A percentile compares a stretch with the other conserved stretches of the same genome.
These are phyloP conservation scores for Nymphalis c-album DNA, from an alignment of 2,888 invertebrate genomes.

Conservation along the genomic window DNA sequence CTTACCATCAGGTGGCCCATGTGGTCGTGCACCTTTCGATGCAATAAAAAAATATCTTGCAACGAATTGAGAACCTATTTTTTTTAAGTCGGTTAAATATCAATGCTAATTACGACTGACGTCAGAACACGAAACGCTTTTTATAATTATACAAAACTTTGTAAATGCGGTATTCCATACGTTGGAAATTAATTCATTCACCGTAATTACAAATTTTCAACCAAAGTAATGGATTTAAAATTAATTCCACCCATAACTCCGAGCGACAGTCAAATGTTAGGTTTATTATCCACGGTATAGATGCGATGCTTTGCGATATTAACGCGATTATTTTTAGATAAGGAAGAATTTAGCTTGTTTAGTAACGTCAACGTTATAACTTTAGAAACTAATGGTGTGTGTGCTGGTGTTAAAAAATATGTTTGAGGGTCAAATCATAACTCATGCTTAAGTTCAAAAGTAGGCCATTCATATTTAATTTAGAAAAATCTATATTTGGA, in stretches of 20 bases:
- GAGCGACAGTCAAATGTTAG: slow-evolving; percentile 9
- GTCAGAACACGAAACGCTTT: slow-evolving; percentile 17
- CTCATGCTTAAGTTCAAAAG: too few species aligned
- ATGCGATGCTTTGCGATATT: background rate
- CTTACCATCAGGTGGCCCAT: too few species aligned
- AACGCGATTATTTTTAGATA: background rate
- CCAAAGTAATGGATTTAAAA: slow-evolving; percentile 30
- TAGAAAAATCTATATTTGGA: too few species aligned
- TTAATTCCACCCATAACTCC: slow-evolving; percentile 25
- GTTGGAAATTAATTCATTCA: slow-evolving; percentile 26
- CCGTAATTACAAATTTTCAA: slow-evolving; percentile 27
- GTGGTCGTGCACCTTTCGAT: too few species aligned
- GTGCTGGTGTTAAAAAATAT: too few species aligned
- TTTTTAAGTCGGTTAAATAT: too few species aligned
- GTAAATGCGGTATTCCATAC: slow-evolving; percentile 19
- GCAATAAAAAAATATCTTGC: too few species aligned
- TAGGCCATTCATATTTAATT: too few species aligned
- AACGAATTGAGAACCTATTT: too few species aligned
- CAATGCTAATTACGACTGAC: slow-evolving; percentile 19
- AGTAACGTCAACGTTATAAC: too few species aligned
- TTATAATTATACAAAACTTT: slow-evolving; percentile 19
- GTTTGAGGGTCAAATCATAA: too few species aligned
- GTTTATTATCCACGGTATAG: background rate
- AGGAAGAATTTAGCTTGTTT: background rate
- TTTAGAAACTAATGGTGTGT: too few species aligned